Conservation (phyloP, 2,888 invertebrate species). For the Habrosyne pyritoides region DNA sequence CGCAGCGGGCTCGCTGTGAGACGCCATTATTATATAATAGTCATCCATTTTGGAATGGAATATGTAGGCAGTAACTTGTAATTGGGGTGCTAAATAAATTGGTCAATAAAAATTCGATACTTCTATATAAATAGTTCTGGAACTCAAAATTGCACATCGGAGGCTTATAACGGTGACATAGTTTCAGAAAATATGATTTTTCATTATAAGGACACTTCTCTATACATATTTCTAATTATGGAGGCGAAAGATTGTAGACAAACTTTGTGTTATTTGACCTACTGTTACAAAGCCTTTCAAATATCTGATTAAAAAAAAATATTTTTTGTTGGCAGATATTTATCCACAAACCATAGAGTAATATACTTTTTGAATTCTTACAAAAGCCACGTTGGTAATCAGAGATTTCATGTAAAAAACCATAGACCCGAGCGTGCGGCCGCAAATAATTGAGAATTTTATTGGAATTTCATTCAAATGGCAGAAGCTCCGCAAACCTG, state of each 20-base stretch:
- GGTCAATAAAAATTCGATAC: constrained; percentile 17
- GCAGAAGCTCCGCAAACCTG: not conserved
- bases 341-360: not conserved
- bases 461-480: not conserved
- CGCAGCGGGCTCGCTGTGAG: constrained; percentile 30
- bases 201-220: not conserved
- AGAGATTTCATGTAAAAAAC: constrained; percentile 17
- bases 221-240: not conserved
- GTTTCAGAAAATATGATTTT: too few species aligned
- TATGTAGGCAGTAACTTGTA: constrained; percentile 23
- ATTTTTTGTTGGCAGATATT: not conserved
- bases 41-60: constrained; percentile 22
- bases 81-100: constrained; percentile 8
- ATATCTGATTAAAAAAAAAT: not conserved
- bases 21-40: constrained; percentile 24
- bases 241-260: not conserved
- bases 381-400: not conserved
- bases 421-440: constrained; percentile 30
- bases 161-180: not conserved
- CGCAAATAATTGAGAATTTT: constrained; percentile 26
- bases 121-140: too few species aligned
- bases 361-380: not conserved
- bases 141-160: too few species aligned
- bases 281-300: not conserved
- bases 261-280: not conserved